These are phyloP conservation scores for Gobio gobio DNA, from an alignment of 2,113 vertebrate genomes.

Conservation along the genomic window DNA sequence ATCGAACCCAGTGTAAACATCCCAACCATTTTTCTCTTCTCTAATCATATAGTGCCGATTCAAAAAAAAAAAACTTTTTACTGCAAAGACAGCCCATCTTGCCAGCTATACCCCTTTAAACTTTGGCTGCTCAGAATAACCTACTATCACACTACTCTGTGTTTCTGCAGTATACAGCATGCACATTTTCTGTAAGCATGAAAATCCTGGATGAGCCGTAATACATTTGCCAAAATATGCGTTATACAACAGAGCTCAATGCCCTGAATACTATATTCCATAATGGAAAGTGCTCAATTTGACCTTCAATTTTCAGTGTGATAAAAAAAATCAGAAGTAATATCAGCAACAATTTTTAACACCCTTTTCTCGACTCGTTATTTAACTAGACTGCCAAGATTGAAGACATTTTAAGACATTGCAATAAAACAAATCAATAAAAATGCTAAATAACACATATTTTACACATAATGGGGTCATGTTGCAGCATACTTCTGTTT, in stretches of 20 bases:
- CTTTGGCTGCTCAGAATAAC: background rate
- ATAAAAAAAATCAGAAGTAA: slow-evolving; percentile 3
- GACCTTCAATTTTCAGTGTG: slow-evolving; percentile 1
- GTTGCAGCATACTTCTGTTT: background rate
- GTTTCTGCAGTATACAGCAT: background rate
- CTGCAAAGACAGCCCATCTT: background rate
- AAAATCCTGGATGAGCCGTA: background rate
- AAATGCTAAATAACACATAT: no score
- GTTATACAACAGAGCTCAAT: slow-evolving; percentile 20
- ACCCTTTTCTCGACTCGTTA: background rate
- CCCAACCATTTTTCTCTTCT: background rate
- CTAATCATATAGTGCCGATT: background rate
- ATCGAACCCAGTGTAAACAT: background rate
- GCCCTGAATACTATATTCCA: slow-evolving; percentile 16
- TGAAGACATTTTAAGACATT: background rate
- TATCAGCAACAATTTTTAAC: background rate
- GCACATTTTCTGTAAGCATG: background rate
- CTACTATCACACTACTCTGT: background rate
- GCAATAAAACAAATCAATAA: background rate
- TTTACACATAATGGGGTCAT: background rate
- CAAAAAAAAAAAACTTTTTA: no score
- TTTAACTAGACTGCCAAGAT: background rate
- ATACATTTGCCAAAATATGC: slow-evolving; percentile 15
- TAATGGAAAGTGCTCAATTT: slow-evolving; percentile 5
- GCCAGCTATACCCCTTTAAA: background rate